These are phyloP conservation scores for Melanotus villosus DNA, from an alignment of 2,888 invertebrate species.

Conservation along the genomic window DNA sequence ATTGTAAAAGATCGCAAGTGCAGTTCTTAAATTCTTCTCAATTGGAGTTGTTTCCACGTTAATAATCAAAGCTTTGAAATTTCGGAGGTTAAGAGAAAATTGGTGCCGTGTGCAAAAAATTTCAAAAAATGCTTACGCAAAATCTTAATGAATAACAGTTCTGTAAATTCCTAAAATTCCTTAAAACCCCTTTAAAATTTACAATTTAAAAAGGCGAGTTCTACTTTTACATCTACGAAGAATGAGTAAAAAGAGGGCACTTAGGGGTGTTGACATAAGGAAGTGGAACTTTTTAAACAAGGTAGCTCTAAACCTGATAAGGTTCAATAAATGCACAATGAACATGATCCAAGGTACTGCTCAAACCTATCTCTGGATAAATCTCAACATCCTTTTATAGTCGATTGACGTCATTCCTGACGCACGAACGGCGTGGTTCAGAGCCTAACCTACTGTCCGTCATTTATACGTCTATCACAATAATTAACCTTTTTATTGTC, in stretches of 20 bases:
- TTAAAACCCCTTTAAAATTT: too few relatives aligned
- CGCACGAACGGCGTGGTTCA: conserved; percentile 52
- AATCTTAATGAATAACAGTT: too few relatives aligned
- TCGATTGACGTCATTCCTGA: conserved; percentile 57
- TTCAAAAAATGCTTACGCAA: too few relatives aligned
- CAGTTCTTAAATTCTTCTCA: too few relatives aligned
- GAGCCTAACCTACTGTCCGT: conserved; percentile 46
- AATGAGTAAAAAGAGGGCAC: background rate
- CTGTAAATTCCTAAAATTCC: too few relatives aligned
- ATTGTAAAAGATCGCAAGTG: too few relatives aligned
- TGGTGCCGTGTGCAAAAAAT: too few relatives aligned
- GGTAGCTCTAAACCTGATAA: conserved; percentile 11
- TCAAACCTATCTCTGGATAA: conserved; percentile 44
- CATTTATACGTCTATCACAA: conserved; percentile 39
- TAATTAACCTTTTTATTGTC: conserved; percentile 46
- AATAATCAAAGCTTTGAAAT: too few relatives aligned
- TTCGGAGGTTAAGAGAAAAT: too few relatives aligned
- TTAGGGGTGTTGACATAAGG: conserved; percentile 13
- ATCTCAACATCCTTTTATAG: conserved; percentile 55
- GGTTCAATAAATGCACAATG: conserved; percentile 36
- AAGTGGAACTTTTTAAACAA: conserved; percentile 17
- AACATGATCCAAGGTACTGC: conserved; percentile 38
- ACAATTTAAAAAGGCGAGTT: too few relatives aligned
- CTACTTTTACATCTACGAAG: too few relatives aligned
- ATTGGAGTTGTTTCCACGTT: too few relatives aligned